Base-by-base conservation (phyloP, 2,888 invertebrate species). In the Pandemis heparana region DNA sequence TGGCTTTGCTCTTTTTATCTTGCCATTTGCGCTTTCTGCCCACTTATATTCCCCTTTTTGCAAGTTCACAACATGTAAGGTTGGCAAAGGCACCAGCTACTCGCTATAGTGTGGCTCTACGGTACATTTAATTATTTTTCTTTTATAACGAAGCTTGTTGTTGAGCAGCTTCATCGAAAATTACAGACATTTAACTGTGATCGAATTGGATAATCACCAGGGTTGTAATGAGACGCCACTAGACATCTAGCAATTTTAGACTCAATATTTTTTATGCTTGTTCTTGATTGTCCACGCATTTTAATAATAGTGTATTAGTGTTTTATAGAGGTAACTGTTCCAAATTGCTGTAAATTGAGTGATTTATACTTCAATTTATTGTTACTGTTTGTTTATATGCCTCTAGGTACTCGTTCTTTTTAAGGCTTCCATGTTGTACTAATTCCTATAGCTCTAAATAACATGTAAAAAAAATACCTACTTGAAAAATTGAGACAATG, bases 171-270 rank as follows among this genome's bases (percentile, higher is more conserved):
- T 76, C 83, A 84, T 85, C 83, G 83, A 83, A 89, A 92, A 92
- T 92, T 84, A 90, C 85, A 90, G 82, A 86, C 85, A 87, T 86
- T 89, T 85, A 89, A 85, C 86, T 76, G 82, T 81, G 83, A 83
- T 89, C 82, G 87, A 88, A 92, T 90, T 90, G 89, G 86, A 91
- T 92, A 92, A 92, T 91, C 89, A 88, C 84, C 81, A 81, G 80
- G 82, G 77, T 78, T 85, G 80, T 89, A 89, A 90, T 89, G 82
- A 86, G 87, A 87, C 79, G 82, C 81, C 77, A 79, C 82, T 82
- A 81, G 85, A 84, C 84, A 84, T 86, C 79, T 77, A 81, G 83
- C 82, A 86, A 85, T 89, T 89, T 88, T 78, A 81, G 75, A 76
- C 79, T 80, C 72, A 77, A 78, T 78, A 83, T 85, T 87, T 84